A percentile compares a stretch with the other conserved stretches of the same genome.
Conservation (phyloP, 2,797 vertebrate genomes). For the Eulemur mongoz region DNA sequence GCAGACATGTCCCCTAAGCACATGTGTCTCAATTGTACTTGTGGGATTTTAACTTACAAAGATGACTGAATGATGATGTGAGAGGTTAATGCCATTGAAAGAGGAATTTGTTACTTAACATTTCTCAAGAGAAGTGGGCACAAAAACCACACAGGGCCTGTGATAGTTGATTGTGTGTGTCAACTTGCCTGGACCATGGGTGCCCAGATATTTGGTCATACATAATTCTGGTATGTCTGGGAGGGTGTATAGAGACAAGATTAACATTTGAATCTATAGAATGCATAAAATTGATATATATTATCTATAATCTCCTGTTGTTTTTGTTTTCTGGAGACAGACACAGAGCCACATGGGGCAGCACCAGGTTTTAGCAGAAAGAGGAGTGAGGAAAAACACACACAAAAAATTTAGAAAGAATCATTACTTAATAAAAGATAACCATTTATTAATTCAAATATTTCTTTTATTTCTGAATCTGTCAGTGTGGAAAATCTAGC, state of each 20-base stretch:
- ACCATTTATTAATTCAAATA: not conserved
- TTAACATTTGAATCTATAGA: not conserved
- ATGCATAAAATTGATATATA: not conserved
- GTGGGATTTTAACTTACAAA: not conserved
- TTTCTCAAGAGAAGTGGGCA: not conserved
- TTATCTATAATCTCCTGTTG: too few species aligned
- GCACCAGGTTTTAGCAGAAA: not conserved
- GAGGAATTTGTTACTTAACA: not conserved
- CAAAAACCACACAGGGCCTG: too few species aligned
- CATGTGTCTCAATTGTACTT: not conserved
- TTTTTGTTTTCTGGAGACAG: not conserved
- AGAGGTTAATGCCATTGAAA: not conserved
- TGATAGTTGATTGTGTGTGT: not conserved
- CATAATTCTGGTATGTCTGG: not conserved
- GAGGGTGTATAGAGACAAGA: not conserved
- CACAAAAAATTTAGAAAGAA: not conserved
- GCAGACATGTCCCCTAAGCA: not conserved
- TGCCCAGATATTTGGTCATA: too few species aligned
- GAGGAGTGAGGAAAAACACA: not conserved
- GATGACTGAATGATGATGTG: not conserved
- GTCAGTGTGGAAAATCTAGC: not conserved
- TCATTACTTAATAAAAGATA: not conserved
- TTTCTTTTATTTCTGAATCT: not conserved
- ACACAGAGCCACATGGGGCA: fast-evolving
- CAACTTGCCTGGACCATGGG: not conserved